Percentiles rank a stretch among this genome's conserved stretches.
These are phyloP conservation scores for Drosophila simulans DNA, from an alignment of 1,140 invertebrate genomes.

Conservation along the genomic window DNA sequence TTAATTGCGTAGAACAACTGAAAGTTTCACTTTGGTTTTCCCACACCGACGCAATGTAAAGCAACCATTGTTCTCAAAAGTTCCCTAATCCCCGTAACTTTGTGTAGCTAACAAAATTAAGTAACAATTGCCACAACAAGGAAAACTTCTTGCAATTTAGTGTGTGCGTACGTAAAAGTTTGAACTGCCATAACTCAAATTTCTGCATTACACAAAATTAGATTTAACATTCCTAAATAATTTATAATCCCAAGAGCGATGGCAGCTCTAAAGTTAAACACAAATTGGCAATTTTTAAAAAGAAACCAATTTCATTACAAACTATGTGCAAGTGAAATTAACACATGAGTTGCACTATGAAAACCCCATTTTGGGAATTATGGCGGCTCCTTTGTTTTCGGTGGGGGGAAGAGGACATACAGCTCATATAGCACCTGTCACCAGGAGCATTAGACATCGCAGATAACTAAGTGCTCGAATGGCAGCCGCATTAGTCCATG, in stretches of 20 bases:
- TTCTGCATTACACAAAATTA: not conserved
- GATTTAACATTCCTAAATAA: not conserved
- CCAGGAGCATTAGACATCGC: conserved; percentile 27
- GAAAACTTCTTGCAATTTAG: conserved; percentile 2
- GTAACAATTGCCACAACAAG: not conserved
- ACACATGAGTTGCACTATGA: not conserved
- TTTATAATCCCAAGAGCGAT: not conserved
- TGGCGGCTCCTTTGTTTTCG: conserved; percentile 20
- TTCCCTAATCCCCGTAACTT: not conserved
- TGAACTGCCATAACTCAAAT: not conserved
- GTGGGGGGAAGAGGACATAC: not conserved
- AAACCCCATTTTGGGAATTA: not conserved
- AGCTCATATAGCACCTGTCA: conserved; percentile 39
- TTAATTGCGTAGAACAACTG: conserved; percentile 1
- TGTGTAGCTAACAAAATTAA: conserved; percentile 4
- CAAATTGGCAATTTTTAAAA: not conserved
- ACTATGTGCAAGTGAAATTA: not conserved
- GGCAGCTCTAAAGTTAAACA: not conserved
- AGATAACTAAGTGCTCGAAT: conserved; percentile 47
- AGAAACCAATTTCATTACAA: not conserved
- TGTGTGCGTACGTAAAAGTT: conserved; percentile 12
- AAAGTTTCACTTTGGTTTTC: conserved; percentile 6
- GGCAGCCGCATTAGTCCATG: conserved; percentile 53
- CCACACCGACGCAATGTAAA: not conserved
- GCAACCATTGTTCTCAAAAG: not conserved